phyloP scores from a whole-genome alignment of 2,797 vertebrate species.

The Falco peregrinus region DNA sequence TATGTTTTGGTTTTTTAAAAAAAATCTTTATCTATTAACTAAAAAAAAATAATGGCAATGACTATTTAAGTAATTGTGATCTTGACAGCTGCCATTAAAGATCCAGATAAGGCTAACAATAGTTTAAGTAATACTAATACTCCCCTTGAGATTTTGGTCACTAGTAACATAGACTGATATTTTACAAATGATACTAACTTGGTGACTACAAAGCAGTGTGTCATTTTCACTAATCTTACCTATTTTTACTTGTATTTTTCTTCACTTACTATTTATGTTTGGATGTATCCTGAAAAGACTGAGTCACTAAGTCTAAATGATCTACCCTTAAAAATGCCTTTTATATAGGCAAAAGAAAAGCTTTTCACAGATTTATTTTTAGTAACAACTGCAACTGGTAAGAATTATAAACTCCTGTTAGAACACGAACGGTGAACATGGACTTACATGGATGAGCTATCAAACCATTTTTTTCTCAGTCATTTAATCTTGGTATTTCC shows the following conservation, averaged over 20 bases:
- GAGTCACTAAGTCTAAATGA: neutral
- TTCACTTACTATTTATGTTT: neutral
- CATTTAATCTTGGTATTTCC: slow-evolving; percentile 65
- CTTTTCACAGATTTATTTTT: neutral
- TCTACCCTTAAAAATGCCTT: neutral
- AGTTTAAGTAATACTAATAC: neutral
- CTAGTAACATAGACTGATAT: neutral
- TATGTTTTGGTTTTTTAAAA: too few species aligned
- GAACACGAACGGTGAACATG: slow-evolving; percentile 36
- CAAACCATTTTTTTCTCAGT: slow-evolving; percentile 28
- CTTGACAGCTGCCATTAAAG: neutral
- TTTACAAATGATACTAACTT: neutral
- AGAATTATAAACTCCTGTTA: slow-evolving; percentile 22
- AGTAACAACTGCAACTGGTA: slow-evolving; percentile 18
- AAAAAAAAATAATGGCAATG: neutral
- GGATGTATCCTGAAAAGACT: neutral
- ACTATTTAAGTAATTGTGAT: neutral
- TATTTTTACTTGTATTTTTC: neutral
- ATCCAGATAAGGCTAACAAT: neutral
- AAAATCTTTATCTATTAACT: neutral
- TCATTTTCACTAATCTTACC: neutral
- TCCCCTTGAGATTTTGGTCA: neutral
- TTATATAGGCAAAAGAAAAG: neutral
- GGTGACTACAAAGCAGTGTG: neutral
- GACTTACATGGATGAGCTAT: slow-evolving; percentile 29